phyloP scores from a whole-genome alignment of 2,113 vertebrate species.

The Scalopus aquaticus region DNA sequence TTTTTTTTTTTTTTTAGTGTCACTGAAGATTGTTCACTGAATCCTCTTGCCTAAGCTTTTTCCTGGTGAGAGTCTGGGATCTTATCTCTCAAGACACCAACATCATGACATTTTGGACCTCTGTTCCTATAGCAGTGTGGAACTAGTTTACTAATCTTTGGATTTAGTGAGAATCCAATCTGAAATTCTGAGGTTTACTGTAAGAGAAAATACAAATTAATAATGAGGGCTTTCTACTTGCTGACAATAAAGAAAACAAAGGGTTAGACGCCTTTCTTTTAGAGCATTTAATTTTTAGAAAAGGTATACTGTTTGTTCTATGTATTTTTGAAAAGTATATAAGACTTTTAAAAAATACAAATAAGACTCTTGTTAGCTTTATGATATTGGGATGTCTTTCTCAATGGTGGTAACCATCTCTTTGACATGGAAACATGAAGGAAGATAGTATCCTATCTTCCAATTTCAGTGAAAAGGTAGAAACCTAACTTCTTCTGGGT shows the following conservation, averaged over 20 bases:
- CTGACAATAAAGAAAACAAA: neutral
- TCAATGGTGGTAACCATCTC: neutral
- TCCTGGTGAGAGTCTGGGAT: neutral
- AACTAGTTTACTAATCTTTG: neutral
- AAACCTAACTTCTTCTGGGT: neutral
- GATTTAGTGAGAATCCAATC: neutral
- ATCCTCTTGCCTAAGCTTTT: neutral
- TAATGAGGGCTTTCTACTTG: neutral
- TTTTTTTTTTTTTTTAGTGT: neutral
- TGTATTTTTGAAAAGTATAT: neutral
- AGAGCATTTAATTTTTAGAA: neutral
- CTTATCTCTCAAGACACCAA: neutral
- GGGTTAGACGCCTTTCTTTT: neutral
- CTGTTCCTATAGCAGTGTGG: neutral
- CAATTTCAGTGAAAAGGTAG: neutral
- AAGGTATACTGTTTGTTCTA: neutral
- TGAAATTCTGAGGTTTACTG: neutral
- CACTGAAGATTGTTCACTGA: neutral
- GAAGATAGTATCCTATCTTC: neutral
- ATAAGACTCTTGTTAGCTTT: neutral
- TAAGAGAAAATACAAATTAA: neutral
- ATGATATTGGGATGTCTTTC: neutral
- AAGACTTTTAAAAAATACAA: neutral
- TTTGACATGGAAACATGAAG: neutral
- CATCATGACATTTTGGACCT: neutral